Base-by-base conservation (phyloP, 2,797 vertebrate genomes). In the Thamnophis elegans region DNA sequence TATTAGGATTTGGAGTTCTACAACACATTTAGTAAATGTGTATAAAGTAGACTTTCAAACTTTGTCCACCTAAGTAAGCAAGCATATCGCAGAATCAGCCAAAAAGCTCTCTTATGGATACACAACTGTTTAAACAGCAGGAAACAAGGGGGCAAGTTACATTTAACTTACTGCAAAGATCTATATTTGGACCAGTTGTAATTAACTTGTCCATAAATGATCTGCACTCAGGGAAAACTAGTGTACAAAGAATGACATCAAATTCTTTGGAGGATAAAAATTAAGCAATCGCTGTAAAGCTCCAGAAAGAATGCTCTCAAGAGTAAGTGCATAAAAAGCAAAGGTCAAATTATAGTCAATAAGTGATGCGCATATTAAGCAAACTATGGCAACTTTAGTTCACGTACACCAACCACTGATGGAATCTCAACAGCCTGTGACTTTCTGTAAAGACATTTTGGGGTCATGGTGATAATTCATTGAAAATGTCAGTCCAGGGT, bases 391-490 rank as follows among this genome's bases (percentile, higher is more conserved):
- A 91, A n/a, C 62, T 56, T 73, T 87, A 53, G 58, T 73, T 88
- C 85, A 56, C 85, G 42, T 91, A 55, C n/a, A 62, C 73, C 36
- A 47, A 82, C 36, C 28, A 53, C 28, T 62, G 90, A 91, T 86
- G 90, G 78, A 51, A 53, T 91, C 78, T 25, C 56, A 91, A 53
- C 56, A 60, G 56, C 60, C 89, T 60, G 51, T 89, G 78, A 60
- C 26, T 86, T 91, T 88, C 55, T 47, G 32, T 42, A 91, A 87
- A 87, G 28, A 87, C 51, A 68, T 85, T 42, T 85, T 91, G 90
- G 51, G 90, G 36, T 82, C 89, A 58, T 58, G 55, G 55, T 85
- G 55, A 42, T 59, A 20, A 58, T 47, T 51, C 42, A 60, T n/a
- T 51, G 26, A 60, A 85, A 91, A 60, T 60, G n/a, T 62, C 55